phyloP scores from a whole-genome alignment of 1,140 invertebrate genomes.

The Plutomurus gul region DNA sequence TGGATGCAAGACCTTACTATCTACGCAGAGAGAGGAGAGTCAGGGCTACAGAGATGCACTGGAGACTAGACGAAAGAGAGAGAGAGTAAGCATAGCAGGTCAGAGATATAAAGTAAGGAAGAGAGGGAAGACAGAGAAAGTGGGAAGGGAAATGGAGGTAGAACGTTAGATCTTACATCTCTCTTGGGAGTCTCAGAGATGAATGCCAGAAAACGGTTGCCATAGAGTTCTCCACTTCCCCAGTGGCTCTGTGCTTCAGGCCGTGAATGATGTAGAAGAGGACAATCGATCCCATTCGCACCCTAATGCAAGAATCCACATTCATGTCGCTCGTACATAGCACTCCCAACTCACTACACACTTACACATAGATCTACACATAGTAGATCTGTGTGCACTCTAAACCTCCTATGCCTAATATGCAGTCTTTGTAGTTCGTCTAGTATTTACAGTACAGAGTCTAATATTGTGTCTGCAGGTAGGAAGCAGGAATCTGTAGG shows the following conservation, averaged over 20 bases:
- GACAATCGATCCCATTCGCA: conserved; percentile 41
- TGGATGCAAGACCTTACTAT: no score
- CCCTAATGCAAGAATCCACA: conserved; percentile 38
- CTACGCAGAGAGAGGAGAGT: no score
- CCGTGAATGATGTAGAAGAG: conserved; percentile 36
- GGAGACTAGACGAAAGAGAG: no score
- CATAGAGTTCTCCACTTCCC: conserved; percentile 26
- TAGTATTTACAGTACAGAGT: no score
- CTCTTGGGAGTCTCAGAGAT: conserved; percentile 36
- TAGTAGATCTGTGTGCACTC: background rate
- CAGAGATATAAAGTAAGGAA: background rate
- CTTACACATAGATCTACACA: background rate
- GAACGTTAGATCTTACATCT: conserved; percentile 40
- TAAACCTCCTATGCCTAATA: background rate
- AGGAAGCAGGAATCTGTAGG: no score
- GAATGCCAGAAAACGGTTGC: conserved; percentile 41
- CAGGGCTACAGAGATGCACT: background rate
- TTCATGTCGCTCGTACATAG: no score
- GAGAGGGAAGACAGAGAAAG: conserved; percentile 26
- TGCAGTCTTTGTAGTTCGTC: no score
- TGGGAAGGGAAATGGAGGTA: conserved; percentile 20
- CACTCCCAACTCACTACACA: no score
- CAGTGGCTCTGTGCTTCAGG: conserved; percentile 25
- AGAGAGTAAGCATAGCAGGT: background rate
- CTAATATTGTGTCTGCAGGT: no score